Percentiles rank a stretch among this genome's conserved stretches.
These are phyloP conservation scores for Sebastes taczanowskii DNA, from an alignment of 2,797 vertebrate species.

Conservation along the genomic window DNA sequence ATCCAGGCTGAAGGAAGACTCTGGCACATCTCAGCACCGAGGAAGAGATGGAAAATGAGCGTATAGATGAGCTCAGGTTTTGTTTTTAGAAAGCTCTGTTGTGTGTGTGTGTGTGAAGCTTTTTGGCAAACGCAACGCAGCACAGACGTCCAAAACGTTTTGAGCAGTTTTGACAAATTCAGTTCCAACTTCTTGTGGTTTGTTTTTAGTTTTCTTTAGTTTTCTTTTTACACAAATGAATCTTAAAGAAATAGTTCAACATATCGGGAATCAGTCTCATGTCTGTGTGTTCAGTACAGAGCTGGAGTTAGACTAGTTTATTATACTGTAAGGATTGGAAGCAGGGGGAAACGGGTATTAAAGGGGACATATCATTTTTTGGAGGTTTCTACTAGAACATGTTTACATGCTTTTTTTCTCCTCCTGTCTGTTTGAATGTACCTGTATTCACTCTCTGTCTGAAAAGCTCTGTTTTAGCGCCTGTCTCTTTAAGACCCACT, in stretches of 20 bases:
- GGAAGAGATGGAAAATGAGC: conserved; percentile 17
- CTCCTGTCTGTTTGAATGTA: background rate
- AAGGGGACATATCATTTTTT: too few species aligned
- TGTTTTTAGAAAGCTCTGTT: background rate
- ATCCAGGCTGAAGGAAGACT: conserved; percentile 6
- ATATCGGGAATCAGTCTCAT: background rate
- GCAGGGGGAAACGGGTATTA: background rate
- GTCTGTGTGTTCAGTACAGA: background rate
- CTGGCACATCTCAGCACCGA: background rate
- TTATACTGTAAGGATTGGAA: background rate
- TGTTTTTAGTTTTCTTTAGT: background rate
- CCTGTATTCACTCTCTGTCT: background rate
- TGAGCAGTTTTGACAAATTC: background rate
- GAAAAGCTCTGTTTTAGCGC: background rate
- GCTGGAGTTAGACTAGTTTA: background rate
- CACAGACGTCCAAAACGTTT: background rate
- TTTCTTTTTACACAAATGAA: background rate
- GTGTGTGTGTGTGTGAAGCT: background rate
- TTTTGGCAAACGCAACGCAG: background rate
- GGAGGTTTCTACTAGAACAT: too few species aligned
- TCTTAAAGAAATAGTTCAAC: background rate
- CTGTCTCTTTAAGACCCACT: background rate
- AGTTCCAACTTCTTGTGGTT: background rate
- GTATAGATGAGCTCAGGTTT: background rate
- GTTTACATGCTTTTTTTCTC: too few species aligned